Conservation (phyloP, 2,888 invertebrate genomes). For the Exocentrus adspersus region DNA sequence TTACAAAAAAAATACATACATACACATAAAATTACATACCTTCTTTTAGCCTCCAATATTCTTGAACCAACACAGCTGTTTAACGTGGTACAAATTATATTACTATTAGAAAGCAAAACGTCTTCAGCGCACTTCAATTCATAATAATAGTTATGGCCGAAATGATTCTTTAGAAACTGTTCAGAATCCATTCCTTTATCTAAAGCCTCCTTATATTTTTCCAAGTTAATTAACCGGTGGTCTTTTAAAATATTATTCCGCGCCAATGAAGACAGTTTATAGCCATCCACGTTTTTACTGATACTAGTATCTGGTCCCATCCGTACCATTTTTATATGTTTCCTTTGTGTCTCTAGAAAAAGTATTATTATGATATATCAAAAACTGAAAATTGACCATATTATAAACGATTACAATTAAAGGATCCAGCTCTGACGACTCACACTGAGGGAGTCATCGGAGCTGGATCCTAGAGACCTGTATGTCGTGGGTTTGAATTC, state of each 20-base stretch:
- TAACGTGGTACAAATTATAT: constrained; percentile 49
- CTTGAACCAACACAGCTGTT: constrained; percentile 44
- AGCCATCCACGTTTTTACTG: constrained; percentile 59
- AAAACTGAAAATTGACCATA: too few species aligned
- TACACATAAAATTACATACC: too few species aligned
- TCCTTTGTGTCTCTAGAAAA: constrained; percentile 39
- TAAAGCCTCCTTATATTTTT: constrained; percentile 34
- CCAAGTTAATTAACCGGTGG: constrained; percentile 22
- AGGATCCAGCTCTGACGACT: too few species aligned
- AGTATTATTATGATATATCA: too few species aligned
- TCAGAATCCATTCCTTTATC: constrained; percentile 27
- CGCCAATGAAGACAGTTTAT: constrained; percentile 62
- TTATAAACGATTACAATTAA: too few species aligned
- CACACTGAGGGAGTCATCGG: too few species aligned
- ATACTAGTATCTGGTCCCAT: constrained; percentile 65
- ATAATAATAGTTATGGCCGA: constrained; percentile 39
- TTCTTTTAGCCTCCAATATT: constrained; percentile 35
- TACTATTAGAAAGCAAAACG: constrained; percentile 40
- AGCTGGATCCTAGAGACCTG: too few species aligned
- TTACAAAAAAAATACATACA: too few species aligned
- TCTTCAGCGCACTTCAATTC: constrained; percentile 43
- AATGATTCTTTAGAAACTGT: constrained; percentile 34
- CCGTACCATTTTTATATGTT: constrained; percentile 59
- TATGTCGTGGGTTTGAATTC: too few species aligned
- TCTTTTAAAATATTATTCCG: constrained; percentile 47